Evolutionary conservation across 2,113 vertebrate species (phyloP).

Genomic region (zebrafish (Danio rerio)): DNA sequence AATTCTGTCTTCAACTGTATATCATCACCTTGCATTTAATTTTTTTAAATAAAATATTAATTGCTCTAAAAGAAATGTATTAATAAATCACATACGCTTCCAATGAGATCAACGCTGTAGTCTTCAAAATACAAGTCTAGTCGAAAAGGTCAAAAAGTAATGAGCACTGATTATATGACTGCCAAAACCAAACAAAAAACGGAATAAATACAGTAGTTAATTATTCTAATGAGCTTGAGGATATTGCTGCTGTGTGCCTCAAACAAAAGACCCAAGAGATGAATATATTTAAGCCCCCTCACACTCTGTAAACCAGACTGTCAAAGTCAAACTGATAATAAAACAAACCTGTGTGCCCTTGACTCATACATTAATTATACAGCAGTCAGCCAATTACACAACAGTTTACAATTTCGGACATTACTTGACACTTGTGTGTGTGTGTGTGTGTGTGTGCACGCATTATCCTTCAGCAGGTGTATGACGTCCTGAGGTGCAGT

Average conservation of each 20-base stretch:
- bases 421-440: not conserved
- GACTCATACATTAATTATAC: not conserved
- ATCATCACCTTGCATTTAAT: no score
- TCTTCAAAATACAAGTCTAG: no score
- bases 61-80: no score
- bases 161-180: no score
- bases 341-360: constrained; percentile 18
- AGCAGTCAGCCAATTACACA: not conserved
- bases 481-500: not conserved
- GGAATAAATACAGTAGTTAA: not conserved
- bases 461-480: not conserved
- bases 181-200: no score
- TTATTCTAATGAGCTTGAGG: not conserved
- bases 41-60: no score
- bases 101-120: no score
- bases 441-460: not conserved
- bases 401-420: not conserved
- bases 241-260: not conserved
- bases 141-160: no score
- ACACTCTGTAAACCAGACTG: not conserved
- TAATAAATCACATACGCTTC: no score
- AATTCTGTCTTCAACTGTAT: no score
- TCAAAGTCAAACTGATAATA: constrained; percentile 1
- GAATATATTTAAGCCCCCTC: not conserved
- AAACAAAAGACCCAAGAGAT: not conserved